Evolutionary conservation across 2,797 vertebrate species (phyloP).

Genomic region (Danionella dracula): DNA sequence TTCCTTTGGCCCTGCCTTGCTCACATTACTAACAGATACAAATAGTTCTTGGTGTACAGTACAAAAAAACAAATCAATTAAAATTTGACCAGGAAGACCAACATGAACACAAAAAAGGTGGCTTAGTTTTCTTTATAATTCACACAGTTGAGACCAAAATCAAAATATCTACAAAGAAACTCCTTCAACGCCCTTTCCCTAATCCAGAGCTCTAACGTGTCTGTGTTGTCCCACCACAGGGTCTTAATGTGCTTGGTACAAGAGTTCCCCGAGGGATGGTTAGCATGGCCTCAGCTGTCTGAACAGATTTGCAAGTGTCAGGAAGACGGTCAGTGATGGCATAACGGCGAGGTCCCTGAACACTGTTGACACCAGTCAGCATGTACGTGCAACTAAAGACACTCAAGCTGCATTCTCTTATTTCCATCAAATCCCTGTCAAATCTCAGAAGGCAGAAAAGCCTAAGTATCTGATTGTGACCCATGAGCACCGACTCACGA

Average conservation of each 20-base stretch:
- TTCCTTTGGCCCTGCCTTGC: too few species aligned
- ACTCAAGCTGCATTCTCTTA: constrained; percentile 33
- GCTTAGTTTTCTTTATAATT: too few species aligned
- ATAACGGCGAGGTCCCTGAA: constrained; percentile 50
- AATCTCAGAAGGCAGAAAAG: not conserved
- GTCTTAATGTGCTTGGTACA: constrained; percentile 9
- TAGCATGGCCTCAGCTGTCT: constrained; percentile 61
- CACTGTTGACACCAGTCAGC: constrained; percentile 53
- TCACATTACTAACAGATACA: too few species aligned
- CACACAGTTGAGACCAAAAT: not conserved
- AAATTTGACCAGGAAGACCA: too few species aligned
- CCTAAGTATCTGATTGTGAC: constrained; percentile 4
- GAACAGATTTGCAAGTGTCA: constrained; percentile 56
- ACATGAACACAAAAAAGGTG: too few species aligned
- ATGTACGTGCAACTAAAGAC: constrained; percentile 50
- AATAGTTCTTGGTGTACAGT: too few species aligned
- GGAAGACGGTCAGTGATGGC: constrained; percentile 50
- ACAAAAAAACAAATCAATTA: too few species aligned
- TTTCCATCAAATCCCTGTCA: constrained; percentile 31
- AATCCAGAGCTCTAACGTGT: not conserved
- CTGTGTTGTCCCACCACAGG: not conserved
- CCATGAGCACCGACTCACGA: not conserved
- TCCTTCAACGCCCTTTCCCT: not conserved
- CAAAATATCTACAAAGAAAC: not conserved
- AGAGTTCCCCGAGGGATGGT: constrained; percentile 56